A percentile compares a stretch with the other conserved stretches of the same genome.
Evolutionary conservation across 2,888 invertebrate genomes (phyloP).

Genomic region (Chelonus formosanus): DNA sequence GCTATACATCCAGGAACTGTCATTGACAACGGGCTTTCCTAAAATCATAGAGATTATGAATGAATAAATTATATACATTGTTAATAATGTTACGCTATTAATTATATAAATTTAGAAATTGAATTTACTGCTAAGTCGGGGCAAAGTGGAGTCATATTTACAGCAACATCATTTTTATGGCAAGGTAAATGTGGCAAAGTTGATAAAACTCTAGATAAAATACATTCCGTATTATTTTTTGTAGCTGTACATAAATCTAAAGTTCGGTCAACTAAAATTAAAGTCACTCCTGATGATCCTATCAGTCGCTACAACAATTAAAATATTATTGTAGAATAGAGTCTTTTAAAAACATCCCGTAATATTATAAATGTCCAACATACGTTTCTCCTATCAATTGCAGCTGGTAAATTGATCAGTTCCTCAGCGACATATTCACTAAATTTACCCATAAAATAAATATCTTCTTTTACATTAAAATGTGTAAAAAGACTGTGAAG

Average conservation of each 20-base stretch:
- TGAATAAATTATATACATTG: too few species aligned
- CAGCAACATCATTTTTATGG: slow-evolving; percentile 72
- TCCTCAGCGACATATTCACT: slow-evolving; percentile 68
- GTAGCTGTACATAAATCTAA: slow-evolving; percentile 73
- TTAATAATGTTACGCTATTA: too few species aligned
- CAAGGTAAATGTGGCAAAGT: slow-evolving; percentile 72
- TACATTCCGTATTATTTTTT: slow-evolving; percentile 71
- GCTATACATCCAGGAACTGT: slow-evolving; percentile 60
- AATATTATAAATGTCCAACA: not conserved
- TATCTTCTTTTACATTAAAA: slow-evolving; percentile 72
- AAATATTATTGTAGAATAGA: not conserved
- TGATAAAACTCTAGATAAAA: slow-evolving; percentile 71
- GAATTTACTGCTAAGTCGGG: slow-evolving; percentile 46
- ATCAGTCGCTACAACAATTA: slow-evolving; percentile 59
- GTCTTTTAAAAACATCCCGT: not conserved
- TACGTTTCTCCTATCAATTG: slow-evolving; percentile 66
- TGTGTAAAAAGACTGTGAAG: slow-evolving; percentile 63
- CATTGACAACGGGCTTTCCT: slow-evolving; percentile 50
- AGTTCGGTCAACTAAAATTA: slow-evolving; percentile 73
- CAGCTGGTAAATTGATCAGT: slow-evolving; percentile 49
- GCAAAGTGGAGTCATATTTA: slow-evolving; percentile 73
- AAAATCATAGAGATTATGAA: not conserved
- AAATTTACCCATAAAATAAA: slow-evolving; percentile 72
- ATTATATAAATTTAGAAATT: not conserved
- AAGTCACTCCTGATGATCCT: slow-evolving; percentile 62